Base-by-base conservation (phyloP, 2,797 vertebrate genomes). In the Pelobates cultripes region DNA sequence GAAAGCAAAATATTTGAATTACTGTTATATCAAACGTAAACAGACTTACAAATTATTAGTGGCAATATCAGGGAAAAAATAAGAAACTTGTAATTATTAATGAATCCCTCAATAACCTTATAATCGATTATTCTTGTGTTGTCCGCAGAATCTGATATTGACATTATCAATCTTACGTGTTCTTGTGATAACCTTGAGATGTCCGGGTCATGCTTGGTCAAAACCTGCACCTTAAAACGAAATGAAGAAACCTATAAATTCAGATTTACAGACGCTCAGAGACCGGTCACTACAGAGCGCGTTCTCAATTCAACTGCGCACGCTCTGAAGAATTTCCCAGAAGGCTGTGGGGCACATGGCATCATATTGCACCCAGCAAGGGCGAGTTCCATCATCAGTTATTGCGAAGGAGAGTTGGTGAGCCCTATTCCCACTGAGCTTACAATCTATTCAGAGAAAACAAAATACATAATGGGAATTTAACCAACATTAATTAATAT, bases 391-490 rank as follows among this genome's bases (percentile, higher is more conserved):
- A 80, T 87, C 61, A 82, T 91, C 79, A 87, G 86, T 0, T 91
- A 85, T 4, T 91, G 90, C 69, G 85, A 78, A 3, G 89, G 90
- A 51, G 85, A 84, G 60, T 70, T 91, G 88, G 92, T 93, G 84
- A 91, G 92, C 89, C 74, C 60, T 3, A 6, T 10, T 10, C 47
- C 47, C 47, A 2, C 4, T 44, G 6, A 70, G 42, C 43, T 13
- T 70, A 13, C 43, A 70, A 28, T 14, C 47, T 51, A 51, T 6
- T 51, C 1, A 51, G 5, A 10, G 47, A 5, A 5, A 51, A 51
- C 5, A 51, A 51, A 6, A 51, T 6, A 51, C 47, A 51, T 3
- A 6, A 51, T 51, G 47, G 47, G 5, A 5, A 51, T 10, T 51
- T 5, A 6, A 51, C 47, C 3, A 1, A 10, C 47, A 6, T 6